Evolutionary conservation across 2,797 vertebrate species (phyloP).

Genomic region (Thaleichthys pacificus): DNA sequence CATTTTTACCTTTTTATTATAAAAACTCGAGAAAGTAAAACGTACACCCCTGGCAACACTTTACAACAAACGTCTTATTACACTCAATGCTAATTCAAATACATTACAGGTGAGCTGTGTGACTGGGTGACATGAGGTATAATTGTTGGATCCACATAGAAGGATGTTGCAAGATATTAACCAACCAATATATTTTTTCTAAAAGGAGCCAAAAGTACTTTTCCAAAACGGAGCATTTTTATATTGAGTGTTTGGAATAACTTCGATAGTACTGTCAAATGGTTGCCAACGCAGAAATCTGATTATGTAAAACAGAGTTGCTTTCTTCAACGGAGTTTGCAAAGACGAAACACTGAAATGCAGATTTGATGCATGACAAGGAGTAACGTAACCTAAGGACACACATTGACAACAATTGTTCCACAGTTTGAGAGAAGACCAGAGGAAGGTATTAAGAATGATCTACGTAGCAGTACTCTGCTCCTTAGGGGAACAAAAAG

Average conservation of each 20-base stretch:
- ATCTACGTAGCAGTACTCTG: too few relatives aligned
- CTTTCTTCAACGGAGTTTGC: not conserved
- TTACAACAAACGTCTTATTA: slow-evolving; percentile 42
- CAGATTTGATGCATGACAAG: slow-evolving; percentile 10
- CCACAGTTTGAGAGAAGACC: slow-evolving; percentile 12
- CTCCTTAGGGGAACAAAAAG: too few relatives aligned
- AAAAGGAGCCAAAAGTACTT: not conserved
- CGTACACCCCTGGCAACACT: slow-evolving; percentile 40
- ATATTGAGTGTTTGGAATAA: not conserved
- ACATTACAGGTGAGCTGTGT: slow-evolving; percentile 39
- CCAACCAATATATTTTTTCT: not conserved
- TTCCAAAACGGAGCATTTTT: not conserved
- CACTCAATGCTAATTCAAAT: slow-evolving; percentile 43
- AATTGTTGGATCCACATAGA: slow-evolving; percentile 12
- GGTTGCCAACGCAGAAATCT: not conserved
- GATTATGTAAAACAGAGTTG: not conserved
- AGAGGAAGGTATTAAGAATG: not conserved
- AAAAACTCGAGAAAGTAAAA: slow-evolving; percentile 46
- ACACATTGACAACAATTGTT: not conserved
- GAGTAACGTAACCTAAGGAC: not conserved
- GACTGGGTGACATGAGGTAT: slow-evolving; percentile 27
- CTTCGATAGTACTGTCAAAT: not conserved
- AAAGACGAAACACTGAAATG: slow-evolving; percentile 17
- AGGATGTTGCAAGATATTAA: not conserved
- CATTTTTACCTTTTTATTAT: slow-evolving; percentile 41